Base-by-base conservation (phyloP, 2,113 vertebrate species). In the Poicephalus gulielmi region DNA sequence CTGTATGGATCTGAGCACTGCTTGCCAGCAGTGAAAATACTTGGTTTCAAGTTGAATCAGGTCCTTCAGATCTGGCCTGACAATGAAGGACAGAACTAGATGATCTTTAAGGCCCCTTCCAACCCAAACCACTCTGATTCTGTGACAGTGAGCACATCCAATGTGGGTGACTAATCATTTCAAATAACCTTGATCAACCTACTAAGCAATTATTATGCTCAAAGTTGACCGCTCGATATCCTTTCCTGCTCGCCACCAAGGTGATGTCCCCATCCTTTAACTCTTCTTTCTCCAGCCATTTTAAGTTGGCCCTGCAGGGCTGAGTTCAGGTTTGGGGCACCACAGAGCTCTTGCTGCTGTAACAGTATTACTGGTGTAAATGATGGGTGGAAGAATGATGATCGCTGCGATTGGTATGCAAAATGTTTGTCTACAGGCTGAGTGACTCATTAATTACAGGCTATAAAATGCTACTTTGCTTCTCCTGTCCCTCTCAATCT, bases 391-490 rank as follows among this genome's bases (percentile, higher is more conserved):
- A 71, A 35, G 64, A 90, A 63, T 64, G 62, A 80, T 66, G 76
- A 64, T 43, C 83, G 68, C 59, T 81, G 77, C 59, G 92, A 95
- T 94, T 52, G 68, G 86, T 88, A 93, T 94, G 94, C 92, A 71
- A 94, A 96, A 95, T 95, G 83, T 95, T 96, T 95, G 88, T 79
- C 86, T 92, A 46, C 59, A 87, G 71, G 82, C 83, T 68, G 75
- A 96, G 43, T 68, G 88, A 74, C 63, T 97, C 86, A 73, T 96
- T 96, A 97, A 96, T 97, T 97, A 83, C 74, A 83, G 76, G 47
- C 62, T 92, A 66, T 95, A 95, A 96, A 89, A 94, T 76, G 81
- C 39, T 93, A 63, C 76, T 91, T 94, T 93, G 27, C 83, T 88
- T 60, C 64, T 92, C n/a, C 83, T 83, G 74, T 69, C 44, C 13